Evolutionary conservation across 2,888 invertebrate species (phyloP).

Genomic region (Bibio marci): DNA sequence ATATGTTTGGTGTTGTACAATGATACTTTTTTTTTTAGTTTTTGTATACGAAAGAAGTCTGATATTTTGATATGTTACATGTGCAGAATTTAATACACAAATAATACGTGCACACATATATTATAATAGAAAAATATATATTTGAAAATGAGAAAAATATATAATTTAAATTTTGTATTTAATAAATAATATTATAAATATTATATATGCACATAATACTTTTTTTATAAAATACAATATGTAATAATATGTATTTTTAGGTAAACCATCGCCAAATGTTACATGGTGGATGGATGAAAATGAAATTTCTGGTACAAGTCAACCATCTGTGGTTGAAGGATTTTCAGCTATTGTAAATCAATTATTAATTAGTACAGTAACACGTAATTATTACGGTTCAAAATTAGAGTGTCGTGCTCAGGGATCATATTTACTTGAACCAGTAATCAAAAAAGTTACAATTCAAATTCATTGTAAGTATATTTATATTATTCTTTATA

Average conservation of each 20-base stretch:
- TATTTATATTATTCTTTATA: slow-evolving; percentile 1
- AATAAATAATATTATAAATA: too few species aligned
- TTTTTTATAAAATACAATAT: too few species aligned
- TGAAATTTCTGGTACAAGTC: slow-evolving; percentile 54
- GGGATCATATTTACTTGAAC: slow-evolving; percentile 50
- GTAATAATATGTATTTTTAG: background rate
- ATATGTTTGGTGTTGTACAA: too few species aligned
- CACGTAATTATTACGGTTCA: slow-evolving; percentile 53
- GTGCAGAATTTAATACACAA: too few species aligned
- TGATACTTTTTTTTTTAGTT: too few species aligned
- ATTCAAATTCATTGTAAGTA: slow-evolving; percentile 53
- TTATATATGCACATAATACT: too few species aligned
- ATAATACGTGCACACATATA: too few species aligned
- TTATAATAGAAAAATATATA: too few species aligned
- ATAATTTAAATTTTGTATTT: too few species aligned
- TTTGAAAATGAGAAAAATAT: too few species aligned
- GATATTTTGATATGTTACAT: too few species aligned
- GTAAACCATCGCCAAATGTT: slow-evolving; percentile 25
- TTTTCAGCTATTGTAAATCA: slow-evolving; percentile 52
- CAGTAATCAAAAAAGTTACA: slow-evolving; percentile 53
- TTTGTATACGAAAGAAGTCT: too few species aligned
- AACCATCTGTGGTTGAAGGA: slow-evolving; percentile 40
- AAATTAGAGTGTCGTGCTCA: slow-evolving; percentile 63
- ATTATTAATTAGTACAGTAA: slow-evolving; percentile 52
- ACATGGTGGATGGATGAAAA: slow-evolving; percentile 69